Evolutionary conservation across 1,140 invertebrate genomes (phyloP), one percentile per base, ranked within the genome.

Genomic region (Drosophila mauritiana): DNA sequence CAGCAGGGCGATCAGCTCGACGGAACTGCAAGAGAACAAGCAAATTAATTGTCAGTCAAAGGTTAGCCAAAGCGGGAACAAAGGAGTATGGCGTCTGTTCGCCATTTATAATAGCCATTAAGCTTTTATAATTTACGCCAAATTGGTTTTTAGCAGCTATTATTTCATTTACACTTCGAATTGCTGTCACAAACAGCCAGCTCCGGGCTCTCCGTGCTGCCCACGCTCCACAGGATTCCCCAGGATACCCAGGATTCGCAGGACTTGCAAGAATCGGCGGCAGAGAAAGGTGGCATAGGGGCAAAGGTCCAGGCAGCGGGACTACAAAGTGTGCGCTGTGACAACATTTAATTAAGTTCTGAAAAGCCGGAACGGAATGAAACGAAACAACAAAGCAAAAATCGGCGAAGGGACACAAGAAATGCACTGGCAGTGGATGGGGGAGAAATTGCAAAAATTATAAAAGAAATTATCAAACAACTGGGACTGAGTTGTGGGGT

Each of bases 1-100:
- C 73, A 97, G 93, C 68, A 97, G 91, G 17, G 96, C 96, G 58
- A 97, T 94, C 79, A 97, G 93, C 92, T 97, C 96, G 83, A 95
- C 95, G 39, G 95, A 95, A 91, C 95, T 96, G 92, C 27, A 94
- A 94, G 59, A 48, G 74, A 85, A 86, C 40, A 63, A 76, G 64
- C 40, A 78, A 63, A 74, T 17, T 54, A 56, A 75, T 69, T 52
- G 69, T 86, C 69, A 78, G 67, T 80, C 73, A 85, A 84, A 77
- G 65, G 78, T 80, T 31, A 40, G 6, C 43, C 31, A 52, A 36
- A 63, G 65, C 51, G 25, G 42, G 13, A 54, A 53, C 27, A 42
- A 48, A 53, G 43, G 52, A 4, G 27, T 1, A 11, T 5, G 36
- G 45, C 31, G n/a, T 25, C 20, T 15, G 6, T 7, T 13, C 46